Evolutionary conservation across 2,797 vertebrate genomes (phyloP).

Genomic region (Aphelocoma californica): DNA sequence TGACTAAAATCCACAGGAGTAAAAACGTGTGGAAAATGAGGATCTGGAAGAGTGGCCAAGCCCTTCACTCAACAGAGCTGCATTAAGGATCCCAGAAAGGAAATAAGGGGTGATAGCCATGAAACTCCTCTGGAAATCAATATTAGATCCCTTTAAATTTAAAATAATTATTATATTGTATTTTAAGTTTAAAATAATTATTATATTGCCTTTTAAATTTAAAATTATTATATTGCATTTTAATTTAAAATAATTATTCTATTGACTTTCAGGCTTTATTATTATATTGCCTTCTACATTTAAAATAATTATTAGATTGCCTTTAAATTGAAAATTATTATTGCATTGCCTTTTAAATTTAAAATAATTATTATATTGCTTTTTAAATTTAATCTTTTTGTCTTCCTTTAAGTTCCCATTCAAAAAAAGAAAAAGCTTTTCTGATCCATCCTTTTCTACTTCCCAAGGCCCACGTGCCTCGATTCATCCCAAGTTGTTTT

Average conservation of each 20-base stretch:
- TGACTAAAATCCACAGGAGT: not conserved
- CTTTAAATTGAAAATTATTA: not conserved
- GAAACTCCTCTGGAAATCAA: not conserved
- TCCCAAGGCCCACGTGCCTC: not conserved
- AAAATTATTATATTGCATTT: not conserved
- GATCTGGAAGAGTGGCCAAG: not conserved
- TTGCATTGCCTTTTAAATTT: not conserved
- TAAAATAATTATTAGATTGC: not conserved
- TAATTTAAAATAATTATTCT: not conserved
- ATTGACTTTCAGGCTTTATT: not conserved
- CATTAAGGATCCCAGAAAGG: not conserved
- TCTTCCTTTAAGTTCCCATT: not conserved
- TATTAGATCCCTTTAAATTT: not conserved
- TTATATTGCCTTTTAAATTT: not conserved
- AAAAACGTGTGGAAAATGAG: not conserved
- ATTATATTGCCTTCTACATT: not conserved
- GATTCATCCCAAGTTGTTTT: not conserved
- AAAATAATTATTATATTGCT: not conserved
- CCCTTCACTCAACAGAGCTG: not conserved
- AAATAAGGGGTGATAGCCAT: not conserved
- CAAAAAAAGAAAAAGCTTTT: not conserved
- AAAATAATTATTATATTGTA: not conserved
- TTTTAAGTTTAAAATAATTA: not conserved
- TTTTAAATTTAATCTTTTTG: not conserved
- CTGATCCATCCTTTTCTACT: not conserved